These are phyloP conservation scores for Archocentrus centrarchus DNA, from an alignment of 2,113 vertebrate species.

Conservation along the genomic window DNA sequence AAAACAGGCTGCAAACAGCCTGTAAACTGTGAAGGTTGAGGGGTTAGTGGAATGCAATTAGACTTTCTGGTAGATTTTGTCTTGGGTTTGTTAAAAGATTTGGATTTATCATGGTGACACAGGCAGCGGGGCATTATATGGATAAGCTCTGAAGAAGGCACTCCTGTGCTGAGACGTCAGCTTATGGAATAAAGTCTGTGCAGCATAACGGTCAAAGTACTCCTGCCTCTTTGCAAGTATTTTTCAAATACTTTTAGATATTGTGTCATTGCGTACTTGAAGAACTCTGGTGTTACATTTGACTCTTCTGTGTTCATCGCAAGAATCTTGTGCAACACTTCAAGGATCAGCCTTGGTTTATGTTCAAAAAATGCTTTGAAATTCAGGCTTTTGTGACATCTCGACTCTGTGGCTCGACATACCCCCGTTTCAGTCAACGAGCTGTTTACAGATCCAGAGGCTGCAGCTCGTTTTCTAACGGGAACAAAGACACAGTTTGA, in stretches of 20 bases:
- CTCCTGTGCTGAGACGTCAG: background rate
- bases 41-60: background rate
- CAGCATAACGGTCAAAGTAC: background rate
- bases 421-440: background rate
- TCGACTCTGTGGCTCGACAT: background rate
- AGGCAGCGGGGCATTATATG: slow-evolving; percentile 1
- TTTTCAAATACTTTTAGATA: background rate
- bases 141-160: background rate
- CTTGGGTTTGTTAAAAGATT: slow-evolving; percentile 9
- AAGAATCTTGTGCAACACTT: background rate
- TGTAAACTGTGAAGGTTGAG: background rate
- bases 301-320: background rate
- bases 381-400: background rate
- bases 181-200: slow-evolving; percentile 4
- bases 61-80: slow-evolving; percentile 14
- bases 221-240: background rate
- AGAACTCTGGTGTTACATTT: background rate
- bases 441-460: background rate
- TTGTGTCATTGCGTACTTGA: background rate
- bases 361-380: background rate
- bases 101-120: background rate
- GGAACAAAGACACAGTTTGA: background rate
- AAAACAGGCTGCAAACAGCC: background rate
- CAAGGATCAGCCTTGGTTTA: background rate
- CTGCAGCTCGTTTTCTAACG: background rate